A percentile compares a stretch with the other conserved stretches of the same genome.
Evolutionary conservation across 2,113 vertebrate species (phyloP).

Genomic region (Leucopternis melanops): DNA sequence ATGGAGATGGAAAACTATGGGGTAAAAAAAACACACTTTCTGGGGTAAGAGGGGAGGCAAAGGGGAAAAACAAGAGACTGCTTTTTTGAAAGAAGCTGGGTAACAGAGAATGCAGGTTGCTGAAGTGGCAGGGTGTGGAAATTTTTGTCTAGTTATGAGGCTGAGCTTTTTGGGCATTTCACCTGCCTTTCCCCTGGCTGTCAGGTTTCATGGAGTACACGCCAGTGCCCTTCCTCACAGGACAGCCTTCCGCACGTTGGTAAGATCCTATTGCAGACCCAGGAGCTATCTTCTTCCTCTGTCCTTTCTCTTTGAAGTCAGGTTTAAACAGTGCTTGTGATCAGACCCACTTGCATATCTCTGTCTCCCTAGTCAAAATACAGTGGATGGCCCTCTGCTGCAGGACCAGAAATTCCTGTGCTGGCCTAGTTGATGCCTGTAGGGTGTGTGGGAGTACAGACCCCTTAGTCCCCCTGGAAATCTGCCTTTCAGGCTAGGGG

Average conservation of each 20-base stretch:
- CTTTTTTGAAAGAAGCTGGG: background rate
- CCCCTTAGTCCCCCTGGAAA: background rate
- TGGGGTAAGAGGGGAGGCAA: background rate
- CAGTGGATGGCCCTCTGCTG: background rate
- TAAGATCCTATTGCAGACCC: slow-evolving; percentile 27
- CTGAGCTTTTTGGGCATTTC: background rate
- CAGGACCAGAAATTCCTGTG: no score
- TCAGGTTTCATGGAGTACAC: slow-evolving; percentile 88
- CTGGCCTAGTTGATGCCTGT: background rate
- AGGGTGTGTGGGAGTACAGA: background rate
- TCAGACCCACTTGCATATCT: background rate
- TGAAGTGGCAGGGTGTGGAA: background rate
- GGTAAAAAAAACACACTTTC: background rate
- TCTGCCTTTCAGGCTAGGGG: background rate
- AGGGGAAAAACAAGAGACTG: background rate
- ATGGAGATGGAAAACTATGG: background rate
- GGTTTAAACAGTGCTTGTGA: background rate
- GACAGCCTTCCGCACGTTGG: slow-evolving; percentile 78
- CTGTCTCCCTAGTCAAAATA: background rate
- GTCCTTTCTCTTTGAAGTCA: background rate
- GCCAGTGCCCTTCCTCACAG: slow-evolving; percentile 61
- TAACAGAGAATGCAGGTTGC: background rate
- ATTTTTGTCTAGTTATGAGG: background rate
- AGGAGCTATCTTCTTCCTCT: background rate
- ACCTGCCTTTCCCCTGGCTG: background rate